Base-by-base conservation (phyloP, 2,888 invertebrate genomes). In the Drosophila nr. perissopoda region DNA sequence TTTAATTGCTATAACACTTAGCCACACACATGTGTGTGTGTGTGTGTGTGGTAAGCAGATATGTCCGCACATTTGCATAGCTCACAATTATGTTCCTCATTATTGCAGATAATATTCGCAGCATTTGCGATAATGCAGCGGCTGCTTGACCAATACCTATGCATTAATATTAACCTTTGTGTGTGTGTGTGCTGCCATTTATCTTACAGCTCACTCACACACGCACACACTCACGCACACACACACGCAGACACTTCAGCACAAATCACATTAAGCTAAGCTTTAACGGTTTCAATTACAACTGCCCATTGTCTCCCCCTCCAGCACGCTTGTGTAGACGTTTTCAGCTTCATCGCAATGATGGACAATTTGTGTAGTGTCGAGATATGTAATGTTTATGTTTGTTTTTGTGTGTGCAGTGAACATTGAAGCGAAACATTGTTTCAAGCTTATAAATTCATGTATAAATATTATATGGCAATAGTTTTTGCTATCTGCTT, bases 61-160 rank as follows among this genome's bases (percentile, higher is more conserved):
- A 69, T 68, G 71, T 56, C 48, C 64, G 48, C 72, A 60, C 79
- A 85, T 85, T 87, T 85, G 85, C 85, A 85, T 83, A 76, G 83
- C 82, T 86, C 75, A 86, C 83, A 88, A 88, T 88, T 86, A 86
- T 76, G 83, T 86, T 83, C 72, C 82, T 75, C 83, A 86, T 88
- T 86, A 86, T 82, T 82, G 73, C 74, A 86, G 85, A 86, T 86
- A 85, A 88, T 86, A 86, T 86, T 88, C 85, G 79, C 75, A 69
- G 69, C 74, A 85, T 87, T 87, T 85, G 82, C 79, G 86, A 87
- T 85, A 85, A 77, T 77, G 51, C 53, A 51, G 33, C 66, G 52
- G 36, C 38, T 62, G 42, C 53, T 45, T 75, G 65, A 31, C 69
- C 73, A 59, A n/a, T 34, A 57, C 34, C 51, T 61, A 58, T 72